These are phyloP conservation scores for Balanococcus diminutus DNA, from an alignment of 2,888 invertebrate genomes.

Conservation along the genomic window DNA sequence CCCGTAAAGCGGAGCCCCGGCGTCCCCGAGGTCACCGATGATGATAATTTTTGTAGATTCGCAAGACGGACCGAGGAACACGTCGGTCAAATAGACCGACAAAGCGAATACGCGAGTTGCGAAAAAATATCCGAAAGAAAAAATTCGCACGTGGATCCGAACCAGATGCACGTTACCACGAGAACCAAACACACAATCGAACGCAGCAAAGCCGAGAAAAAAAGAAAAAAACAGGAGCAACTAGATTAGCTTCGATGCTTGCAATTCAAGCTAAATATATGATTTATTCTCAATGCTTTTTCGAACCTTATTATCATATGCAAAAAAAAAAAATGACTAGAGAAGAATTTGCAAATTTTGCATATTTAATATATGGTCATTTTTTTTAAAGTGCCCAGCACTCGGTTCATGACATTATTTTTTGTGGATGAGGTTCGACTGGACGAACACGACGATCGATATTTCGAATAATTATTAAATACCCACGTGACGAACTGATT, in stretches of 20 bases:
- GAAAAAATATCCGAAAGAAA: not conserved
- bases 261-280: not conserved
- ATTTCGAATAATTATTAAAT: constrained; percentile 41
- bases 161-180: not conserved
- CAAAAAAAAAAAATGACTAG: not conserved
- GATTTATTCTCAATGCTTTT: constrained; percentile 41
- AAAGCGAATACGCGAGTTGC: not conserved
- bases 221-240: constrained; percentile 56
- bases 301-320: not conserved
- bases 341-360: not conserved
- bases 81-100: constrained; percentile 55
- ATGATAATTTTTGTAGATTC: constrained; percentile 65
- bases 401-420: not conserved
- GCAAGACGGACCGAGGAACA: constrained; percentile 67
- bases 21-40: constrained; percentile 60
- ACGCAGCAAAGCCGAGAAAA: constrained; percentile 46
- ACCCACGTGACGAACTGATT: constrained; percentile 52
- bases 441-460: not conserved
- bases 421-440: not conserved
- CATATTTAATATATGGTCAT: no score
- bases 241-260: constrained; percentile 54
- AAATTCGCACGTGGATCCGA: not conserved
- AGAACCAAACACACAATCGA: not conserved
- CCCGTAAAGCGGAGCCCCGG: constrained; percentile 76
- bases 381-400: no score